Evolutionary conservation across 2,113 vertebrate species (phyloP).

Genomic region (Plotosus lineatus): DNA sequence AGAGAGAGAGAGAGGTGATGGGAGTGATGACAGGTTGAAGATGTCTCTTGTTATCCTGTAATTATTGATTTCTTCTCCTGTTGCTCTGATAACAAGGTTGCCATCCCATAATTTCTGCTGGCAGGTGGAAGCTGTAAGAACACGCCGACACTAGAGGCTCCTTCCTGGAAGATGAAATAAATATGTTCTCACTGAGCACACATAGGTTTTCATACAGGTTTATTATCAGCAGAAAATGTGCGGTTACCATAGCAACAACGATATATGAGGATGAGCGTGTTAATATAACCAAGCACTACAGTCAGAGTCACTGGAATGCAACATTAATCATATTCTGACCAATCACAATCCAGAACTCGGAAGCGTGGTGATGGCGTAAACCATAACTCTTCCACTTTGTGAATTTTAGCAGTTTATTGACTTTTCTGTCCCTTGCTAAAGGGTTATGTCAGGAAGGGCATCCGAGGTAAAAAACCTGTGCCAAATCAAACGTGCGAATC

Average conservation of each 20-base stretch:
- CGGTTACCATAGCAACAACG: background rate
- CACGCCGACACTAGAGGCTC: background rate
- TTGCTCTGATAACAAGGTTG: slow-evolving; percentile 68
- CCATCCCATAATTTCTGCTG: slow-evolving; percentile 15
- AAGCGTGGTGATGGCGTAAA: too few relatives aligned
- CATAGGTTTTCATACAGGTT: too few relatives aligned
- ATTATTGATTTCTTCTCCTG: slow-evolving; percentile 41
- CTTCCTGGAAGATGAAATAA: background rate
- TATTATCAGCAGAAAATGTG: background rate
- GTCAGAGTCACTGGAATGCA: background rate
- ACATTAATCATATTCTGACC: background rate
- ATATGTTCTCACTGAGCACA: background rate
- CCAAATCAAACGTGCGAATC: too few relatives aligned
- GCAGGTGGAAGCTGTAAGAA: background rate
- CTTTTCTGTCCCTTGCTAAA: too few relatives aligned
- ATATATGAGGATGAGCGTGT: background rate
- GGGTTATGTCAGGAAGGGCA: too few relatives aligned
- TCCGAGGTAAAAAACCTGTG: too few relatives aligned
- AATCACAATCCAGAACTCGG: background rate
- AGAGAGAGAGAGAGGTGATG: background rate
- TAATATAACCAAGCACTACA: background rate
- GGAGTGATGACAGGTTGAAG: background rate
- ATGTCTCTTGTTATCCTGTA: background rate
- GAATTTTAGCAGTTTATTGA: too few relatives aligned
- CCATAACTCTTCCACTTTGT: too few relatives aligned